A percentile compares a stretch with the other conserved stretches of the same genome.
These are phyloP conservation scores for Dysidea cf. avara DNA, from an alignment of 37 sponge, comb jelly and placozoan species.

Conservation along the genomic window DNA sequence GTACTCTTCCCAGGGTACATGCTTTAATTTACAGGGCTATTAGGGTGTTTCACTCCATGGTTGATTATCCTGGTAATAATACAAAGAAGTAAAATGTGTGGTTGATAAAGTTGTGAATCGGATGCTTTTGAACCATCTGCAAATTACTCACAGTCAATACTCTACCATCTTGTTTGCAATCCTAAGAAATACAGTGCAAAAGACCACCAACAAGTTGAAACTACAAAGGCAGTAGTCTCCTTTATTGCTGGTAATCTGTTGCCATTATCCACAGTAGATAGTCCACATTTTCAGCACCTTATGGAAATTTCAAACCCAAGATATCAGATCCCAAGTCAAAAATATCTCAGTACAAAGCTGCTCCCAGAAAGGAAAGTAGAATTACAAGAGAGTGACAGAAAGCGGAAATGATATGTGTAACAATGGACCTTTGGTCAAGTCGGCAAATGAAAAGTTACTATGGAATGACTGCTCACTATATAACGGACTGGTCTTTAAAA, in stretches of 20 bases:
- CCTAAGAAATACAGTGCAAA: constrained; percentile 20
- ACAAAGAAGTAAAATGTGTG: too few species aligned
- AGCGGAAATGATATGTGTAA: constrained; percentile 9
- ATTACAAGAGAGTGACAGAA: neutral
- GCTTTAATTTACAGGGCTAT: too few species aligned
- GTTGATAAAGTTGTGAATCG: too few species aligned
- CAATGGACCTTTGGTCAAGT: constrained; percentile 40
- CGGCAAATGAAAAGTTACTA: constrained; percentile 24
- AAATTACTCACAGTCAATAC: too few species aligned
- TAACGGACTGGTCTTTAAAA: constrained; percentile 11
- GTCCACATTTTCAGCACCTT: constrained; percentile 24
- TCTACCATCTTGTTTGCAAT: too few species aligned
- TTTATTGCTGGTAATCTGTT: constrained; percentile 31
- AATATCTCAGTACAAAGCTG: constrained; percentile 32
- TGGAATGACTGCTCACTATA: constrained; percentile 36
- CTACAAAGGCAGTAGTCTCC: constrained; percentile 23
- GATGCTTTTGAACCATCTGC: too few species aligned
- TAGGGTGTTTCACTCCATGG: too few species aligned
- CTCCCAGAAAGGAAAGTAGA: constrained; percentile 14
- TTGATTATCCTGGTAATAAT: too few species aligned
- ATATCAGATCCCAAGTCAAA: constrained; percentile 24
- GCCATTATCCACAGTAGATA: constrained; percentile 28
- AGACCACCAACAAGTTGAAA: constrained; percentile 20
- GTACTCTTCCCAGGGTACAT: too few species aligned
- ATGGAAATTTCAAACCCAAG: constrained; percentile 11